phyloP scores from a whole-genome alignment of 2,113 vertebrate species.

The Laterallus jamaicensis region DNA sequence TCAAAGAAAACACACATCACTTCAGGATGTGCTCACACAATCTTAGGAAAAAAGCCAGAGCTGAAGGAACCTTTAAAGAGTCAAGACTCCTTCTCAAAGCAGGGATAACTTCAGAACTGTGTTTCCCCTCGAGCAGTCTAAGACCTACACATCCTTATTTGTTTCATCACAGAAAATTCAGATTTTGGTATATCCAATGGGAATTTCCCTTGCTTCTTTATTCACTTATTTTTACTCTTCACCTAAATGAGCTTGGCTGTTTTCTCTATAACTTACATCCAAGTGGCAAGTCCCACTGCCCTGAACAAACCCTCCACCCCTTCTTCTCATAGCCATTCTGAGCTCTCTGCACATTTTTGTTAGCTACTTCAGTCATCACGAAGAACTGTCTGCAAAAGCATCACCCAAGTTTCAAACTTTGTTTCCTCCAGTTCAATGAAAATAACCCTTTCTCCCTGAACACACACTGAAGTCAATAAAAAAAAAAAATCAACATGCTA shows the following conservation, averaged over 20 bases:
- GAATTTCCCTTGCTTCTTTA: not conserved
- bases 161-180: not conserved
- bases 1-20: not conserved
- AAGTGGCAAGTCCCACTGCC: not conserved
- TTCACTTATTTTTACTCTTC: not conserved
- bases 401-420: not conserved
- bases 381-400: not conserved
- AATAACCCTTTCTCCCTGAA: not conserved
- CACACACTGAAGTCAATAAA: not conserved
- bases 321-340: not conserved
- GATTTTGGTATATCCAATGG: not conserved
- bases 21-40: not conserved
- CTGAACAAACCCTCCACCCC: not conserved
- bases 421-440: not conserved
- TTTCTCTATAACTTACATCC: not conserved
- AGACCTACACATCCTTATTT: not conserved
- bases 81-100: not conserved
- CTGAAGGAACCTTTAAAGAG: not conserved
- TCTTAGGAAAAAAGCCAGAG: rapidly evolving
- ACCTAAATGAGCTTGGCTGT: rapidly evolving
- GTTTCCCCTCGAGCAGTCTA: not conserved
- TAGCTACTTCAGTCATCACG: not conserved
- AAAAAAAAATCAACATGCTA: not conserved
- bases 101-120: not conserved
- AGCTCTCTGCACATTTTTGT: not conserved